Evolutionary conservation across 2,888 invertebrate genomes (phyloP), one percentile per base, ranked within the genome.

Genomic region (Philereme vetulata): DNA sequence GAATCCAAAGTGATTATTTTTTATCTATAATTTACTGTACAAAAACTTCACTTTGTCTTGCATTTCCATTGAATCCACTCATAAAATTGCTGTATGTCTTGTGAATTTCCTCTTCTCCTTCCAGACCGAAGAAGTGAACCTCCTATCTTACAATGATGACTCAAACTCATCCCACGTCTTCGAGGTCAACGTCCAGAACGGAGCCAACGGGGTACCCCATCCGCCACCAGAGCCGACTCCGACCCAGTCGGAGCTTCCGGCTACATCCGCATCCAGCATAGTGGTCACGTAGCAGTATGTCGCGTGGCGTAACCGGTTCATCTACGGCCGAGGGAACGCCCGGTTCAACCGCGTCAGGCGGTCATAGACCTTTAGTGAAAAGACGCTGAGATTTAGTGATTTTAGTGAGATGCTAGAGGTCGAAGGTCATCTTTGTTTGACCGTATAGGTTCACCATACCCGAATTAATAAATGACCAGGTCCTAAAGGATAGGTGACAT

Each of bases 251-350:
- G 77, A 83, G 51, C 80, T 75, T 54, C 64, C 53, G 4, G n/a
- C 77, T 0, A 73, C 84, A 1, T 82, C 88, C 3, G 77, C 86
- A 0, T 82, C 88, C 4, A 84, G 76, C 76, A 78, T 77, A 56
- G 88, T 91, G 49, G 90, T 84, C 1, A 87, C 91, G 85, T 91
- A 92, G 91, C 90, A 86, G 59, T 90, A 90, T 80, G 85, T 85
- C 64, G 81, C 81, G 53, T 90, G 91, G 91, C 82, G 91, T 32
- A 82, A 79, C 43, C 77, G 86, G 77, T 91, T 89, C 83, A 89
- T 90, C 62, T 91, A 81, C 75, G 90, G 90, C 67, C 74, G 78
- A 70, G 72, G 69, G 66, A 69, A 73, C 77, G 74, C 77, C 71
- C 84, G 81, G 58, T 57, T 64, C 35, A 74, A 65, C 51, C 65